Base-by-base conservation (phyloP, 2,113 vertebrate species). In the Muntiacus reevesi region DNA sequence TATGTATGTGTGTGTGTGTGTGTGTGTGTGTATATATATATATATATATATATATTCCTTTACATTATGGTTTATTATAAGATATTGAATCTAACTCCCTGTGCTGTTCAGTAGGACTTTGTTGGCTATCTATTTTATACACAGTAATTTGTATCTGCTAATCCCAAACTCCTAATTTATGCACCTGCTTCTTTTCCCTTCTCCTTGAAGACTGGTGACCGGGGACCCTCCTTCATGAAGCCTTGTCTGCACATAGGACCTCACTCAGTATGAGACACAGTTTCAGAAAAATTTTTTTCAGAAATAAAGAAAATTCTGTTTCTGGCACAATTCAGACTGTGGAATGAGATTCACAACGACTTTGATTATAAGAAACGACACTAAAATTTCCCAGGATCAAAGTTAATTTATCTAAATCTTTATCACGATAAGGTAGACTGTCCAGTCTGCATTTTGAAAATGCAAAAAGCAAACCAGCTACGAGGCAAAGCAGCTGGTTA, bases 1-100 rank as follows among this genome's bases (percentile, higher is more conserved):
- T 27, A 2, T 43, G 2, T 71, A 9, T 71, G 0, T 67, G 4
- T 67, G 8, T 67, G 33, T 21, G 2, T 67, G 12, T 62, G 13
- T 62, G 13, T 62, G 2, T 62, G 6, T 62, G 0, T 57, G 1
- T 59, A 12, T 62, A 0, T 62, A 7, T 62, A 0, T 43, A 0
- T 36, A 15, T 33, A 2, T 30, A 19, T n/a, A n/a, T 17, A 4
- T 40, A 15, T 76, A 27, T 78, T 28, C 40, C 40, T 78, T 78
- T 78, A 25, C 3, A 10, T 17, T 47, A 79, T 47, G 43, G 4
- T 79, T 79, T 79, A 79, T 78, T 78, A 47, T 4, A 76, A 78
- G 43, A 47, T 28, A 47, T 10, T 47, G 27, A 79, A 30, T 17
- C 43, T 30, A 79, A 47, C 5, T 76, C 43, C 43, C 43, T 11